Conservation (phyloP, 2,113 vertebrate species). For the Seriola aureovittata region DNA sequence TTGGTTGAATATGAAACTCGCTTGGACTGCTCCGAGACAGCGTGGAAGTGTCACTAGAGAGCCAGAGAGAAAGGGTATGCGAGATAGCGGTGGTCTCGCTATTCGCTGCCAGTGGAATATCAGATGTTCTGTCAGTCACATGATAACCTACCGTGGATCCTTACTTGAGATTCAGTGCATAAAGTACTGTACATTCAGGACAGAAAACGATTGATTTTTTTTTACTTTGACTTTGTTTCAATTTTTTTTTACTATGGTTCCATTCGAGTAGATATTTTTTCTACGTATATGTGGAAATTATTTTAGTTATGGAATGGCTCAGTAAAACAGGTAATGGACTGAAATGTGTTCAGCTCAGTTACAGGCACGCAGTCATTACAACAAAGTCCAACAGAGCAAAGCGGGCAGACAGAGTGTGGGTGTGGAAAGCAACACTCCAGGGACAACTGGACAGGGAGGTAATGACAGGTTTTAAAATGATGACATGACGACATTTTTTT, state of each 20-base stretch:
- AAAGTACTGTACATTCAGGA: neutral
- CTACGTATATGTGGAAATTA: too few relatives aligned
- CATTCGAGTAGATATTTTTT: neutral
- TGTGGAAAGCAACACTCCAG: too few relatives aligned
- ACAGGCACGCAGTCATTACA: too few relatives aligned
- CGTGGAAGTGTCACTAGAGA: constrained; percentile 47
- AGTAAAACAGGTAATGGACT: too few relatives aligned
- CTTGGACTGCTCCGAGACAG: constrained; percentile 43
- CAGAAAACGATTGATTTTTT: neutral
- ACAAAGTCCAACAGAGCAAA: too few relatives aligned
- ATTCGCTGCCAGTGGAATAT: constrained; percentile 49
- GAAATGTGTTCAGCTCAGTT: too few relatives aligned
- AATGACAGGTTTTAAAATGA: too few relatives aligned
- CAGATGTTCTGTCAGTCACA: constrained; percentile 69
- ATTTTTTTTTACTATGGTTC: neutral
- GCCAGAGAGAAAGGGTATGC: constrained; percentile 34
- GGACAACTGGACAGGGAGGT: too few relatives aligned
- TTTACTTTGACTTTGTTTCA: neutral
- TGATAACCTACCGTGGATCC: constrained; percentile 34
- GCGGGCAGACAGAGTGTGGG: too few relatives aligned
- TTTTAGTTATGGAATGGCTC: too few relatives aligned
- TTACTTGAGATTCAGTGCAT: constrained; percentile 36
- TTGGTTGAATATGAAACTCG: constrained; percentile 45
- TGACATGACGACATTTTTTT: too few relatives aligned
- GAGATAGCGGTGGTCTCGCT: constrained; percentile 63